These are phyloP conservation scores for Syrrhaptes paradoxus DNA, from an alignment of 2,113 vertebrate genomes.

Conservation along the genomic window DNA sequence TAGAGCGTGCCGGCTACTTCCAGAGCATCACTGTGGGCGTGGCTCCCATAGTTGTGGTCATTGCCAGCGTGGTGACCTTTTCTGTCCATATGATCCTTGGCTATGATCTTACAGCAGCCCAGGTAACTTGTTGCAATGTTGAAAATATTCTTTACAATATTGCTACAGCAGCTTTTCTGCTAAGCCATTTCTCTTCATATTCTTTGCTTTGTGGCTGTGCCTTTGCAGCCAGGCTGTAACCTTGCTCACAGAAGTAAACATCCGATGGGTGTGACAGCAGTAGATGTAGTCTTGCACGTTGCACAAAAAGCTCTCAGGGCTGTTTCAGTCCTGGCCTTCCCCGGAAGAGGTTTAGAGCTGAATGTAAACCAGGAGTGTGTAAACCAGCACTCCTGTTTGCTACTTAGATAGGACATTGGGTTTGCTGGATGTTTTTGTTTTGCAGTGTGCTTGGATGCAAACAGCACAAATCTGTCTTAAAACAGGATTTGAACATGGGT, in stretches of 20 bases:
- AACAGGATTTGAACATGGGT: background rate
- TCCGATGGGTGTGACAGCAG: background rate
- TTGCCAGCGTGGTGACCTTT: constrained; percentile 92
- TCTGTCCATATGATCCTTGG: constrained; percentile 91
- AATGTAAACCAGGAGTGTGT: background rate
- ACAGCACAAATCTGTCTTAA: background rate
- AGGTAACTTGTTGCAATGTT: constrained; percentile 72
- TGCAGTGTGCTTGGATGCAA: background rate
- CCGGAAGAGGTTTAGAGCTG: background rate
- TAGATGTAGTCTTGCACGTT: background rate
- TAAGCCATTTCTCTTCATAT: background rate
- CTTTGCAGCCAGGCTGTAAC: background rate
- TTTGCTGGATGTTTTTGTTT: background rate
- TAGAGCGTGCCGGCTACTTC: constrained; percentile 89
- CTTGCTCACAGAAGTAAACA: background rate
- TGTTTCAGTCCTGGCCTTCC: background rate
- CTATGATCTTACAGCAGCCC: constrained; percentile 89
- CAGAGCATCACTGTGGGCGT: constrained; percentile 93
- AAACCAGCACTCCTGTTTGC: background rate
- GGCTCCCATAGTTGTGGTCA: constrained; percentile 91
- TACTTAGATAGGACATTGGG: background rate
- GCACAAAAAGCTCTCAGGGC: background rate
- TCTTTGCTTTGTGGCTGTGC: background rate
- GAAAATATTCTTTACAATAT: background rate
- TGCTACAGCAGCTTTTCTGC: background rate